Evolutionary conservation across 1,140 invertebrate genomes (phyloP), one percentile per base, ranked within the genome.

Genomic region (Akabosia matsudoensis): DNA sequence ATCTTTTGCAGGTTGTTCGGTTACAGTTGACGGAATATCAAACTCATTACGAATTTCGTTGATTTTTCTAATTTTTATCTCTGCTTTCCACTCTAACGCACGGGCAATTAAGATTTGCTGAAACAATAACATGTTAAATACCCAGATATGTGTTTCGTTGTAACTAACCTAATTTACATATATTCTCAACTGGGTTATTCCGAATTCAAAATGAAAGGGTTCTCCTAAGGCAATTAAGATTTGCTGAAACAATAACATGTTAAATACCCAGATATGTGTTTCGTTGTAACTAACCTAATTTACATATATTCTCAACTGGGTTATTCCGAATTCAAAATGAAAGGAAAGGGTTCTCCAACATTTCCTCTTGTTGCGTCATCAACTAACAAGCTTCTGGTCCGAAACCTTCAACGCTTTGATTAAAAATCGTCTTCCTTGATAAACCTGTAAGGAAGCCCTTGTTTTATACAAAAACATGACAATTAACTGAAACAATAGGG

Each of bases 401-500:
- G n/a, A n/a, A n/a, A n/a, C n/a, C n/a, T n/a, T n/a, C n/a, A n/a
- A n/a, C n/a, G n/a, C n/a, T n/a, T n/a, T n/a, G n/a, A n/a, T n/a
- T n/a, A n/a, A n/a, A n/a, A n/a, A n/a, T n/a, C n/a, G n/a, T n/a
- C n/a, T n/a, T n/a, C n/a, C n/a, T n/a, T n/a, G n/a, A n/a, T n/a
- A n/a, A n/a, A n/a, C n/a, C n/a, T n/a, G n/a, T n/a, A n/a, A n/a
- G n/a, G n/a, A n/a, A n/a, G n/a, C n/a, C n/a, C n/a, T n/a, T n/a
- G n/a, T n/a, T n/a, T n/a, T n/a, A n/a, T n/a, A n/a, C 18, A 18
- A 14, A 22, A 61, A 61, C 61, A 67, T 24, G 61, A 67, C 61
- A 67, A 67, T 67, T 67, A 67, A 67, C 26, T 30, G 61, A 22
- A 30, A 67, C 61, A 67, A 67, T 30, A 67, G 31, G 28, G 61